Percentiles rank a stretch among this genome's conserved stretches.
phyloP scores from a whole-genome alignment of 2,113 vertebrate genomes.

The Paramisgurnus dabryanus region DNA sequence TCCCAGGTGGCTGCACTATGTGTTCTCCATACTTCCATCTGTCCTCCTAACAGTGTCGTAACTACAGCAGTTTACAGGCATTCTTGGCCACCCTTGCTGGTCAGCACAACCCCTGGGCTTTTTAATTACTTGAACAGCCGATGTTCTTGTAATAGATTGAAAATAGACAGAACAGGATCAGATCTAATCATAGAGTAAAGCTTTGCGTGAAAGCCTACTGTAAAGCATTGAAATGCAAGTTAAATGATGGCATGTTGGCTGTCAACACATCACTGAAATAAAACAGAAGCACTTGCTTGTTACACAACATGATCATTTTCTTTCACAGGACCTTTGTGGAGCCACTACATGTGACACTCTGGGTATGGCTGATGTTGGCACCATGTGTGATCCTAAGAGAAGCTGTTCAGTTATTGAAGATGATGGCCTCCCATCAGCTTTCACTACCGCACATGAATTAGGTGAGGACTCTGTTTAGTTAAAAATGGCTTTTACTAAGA shows the following conservation, averaged over 20 bases:
- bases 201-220: background rate
- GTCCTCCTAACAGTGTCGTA: conserved; percentile 29
- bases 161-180: conserved; percentile 3
- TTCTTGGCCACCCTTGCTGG: conserved; percentile 39
- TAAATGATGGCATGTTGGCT: background rate
- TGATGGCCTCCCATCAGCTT: conserved; percentile 93
- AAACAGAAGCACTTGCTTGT: background rate
- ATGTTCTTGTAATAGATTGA: conserved; percentile 4
- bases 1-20: conserved; percentile 32
- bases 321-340: conserved; percentile 89
- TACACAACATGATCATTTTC: background rate
- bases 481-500: background rate
- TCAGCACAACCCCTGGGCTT: conserved; percentile 7
- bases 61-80: conserved; percentile 40
- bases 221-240: background rate
- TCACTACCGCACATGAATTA: conserved; percentile 95
- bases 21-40: conserved; percentile 25
- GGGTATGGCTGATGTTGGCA: conserved; percentile 98
- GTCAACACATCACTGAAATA: background rate
- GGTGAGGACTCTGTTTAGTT: conserved; percentile 73
- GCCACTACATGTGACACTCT: conserved; percentile 96
- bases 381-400: conserved; percentile 96
- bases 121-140: conserved; percentile 10
- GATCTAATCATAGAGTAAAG: background rate
- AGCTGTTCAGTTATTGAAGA: conserved; percentile 99